Percentiles rank a stretch among this genome's conserved stretches.
phyloP scores from a whole-genome alignment of 2,113 vertebrate species.

The Bujurquina vittata region DNA sequence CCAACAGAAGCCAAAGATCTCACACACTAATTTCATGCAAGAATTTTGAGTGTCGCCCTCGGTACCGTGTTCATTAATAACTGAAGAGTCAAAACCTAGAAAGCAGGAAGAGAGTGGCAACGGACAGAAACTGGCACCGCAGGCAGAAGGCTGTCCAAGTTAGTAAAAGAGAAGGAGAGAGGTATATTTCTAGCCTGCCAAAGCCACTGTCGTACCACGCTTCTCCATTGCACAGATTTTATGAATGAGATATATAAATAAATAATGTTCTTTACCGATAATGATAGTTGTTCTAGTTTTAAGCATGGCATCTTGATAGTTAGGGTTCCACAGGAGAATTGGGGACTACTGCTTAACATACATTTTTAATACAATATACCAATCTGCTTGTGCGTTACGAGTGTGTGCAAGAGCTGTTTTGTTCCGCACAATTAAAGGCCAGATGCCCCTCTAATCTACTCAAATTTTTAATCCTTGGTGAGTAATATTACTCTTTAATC shows the following conservation, averaged over 20 bases:
- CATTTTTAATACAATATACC: neutral
- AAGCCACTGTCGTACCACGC: neutral
- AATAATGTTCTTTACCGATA: neutral
- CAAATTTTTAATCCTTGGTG: slow-evolving; percentile 66
- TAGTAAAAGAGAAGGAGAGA: slow-evolving; percentile 14
- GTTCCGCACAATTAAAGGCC: slow-evolving; percentile 45
- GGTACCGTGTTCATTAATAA: slow-evolving; percentile 25
- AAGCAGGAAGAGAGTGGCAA: slow-evolving; percentile 30
- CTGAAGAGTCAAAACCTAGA: slow-evolving; percentile 46
- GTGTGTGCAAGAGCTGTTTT: slow-evolving; percentile 6
- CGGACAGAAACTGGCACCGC: slow-evolving; percentile 16
- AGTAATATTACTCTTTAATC: slow-evolving; percentile 78
- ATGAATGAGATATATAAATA: slow-evolving; percentile 23
- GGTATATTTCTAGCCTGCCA: slow-evolving; percentile 11
- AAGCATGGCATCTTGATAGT: neutral
- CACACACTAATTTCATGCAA: neutral
- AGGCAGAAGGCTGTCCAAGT: slow-evolving; percentile 32
- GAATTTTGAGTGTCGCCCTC: neutral
- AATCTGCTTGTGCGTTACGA: neutral
- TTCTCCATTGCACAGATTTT: neutral
- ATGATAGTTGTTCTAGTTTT: neutral
- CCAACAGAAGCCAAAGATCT: neutral
- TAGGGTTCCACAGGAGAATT: neutral
- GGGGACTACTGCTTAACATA: neutral
- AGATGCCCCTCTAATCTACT: slow-evolving; percentile 52